Conservation (phyloP, 2,797 vertebrate genomes). For the Geotrypetes seraphini region DNA sequence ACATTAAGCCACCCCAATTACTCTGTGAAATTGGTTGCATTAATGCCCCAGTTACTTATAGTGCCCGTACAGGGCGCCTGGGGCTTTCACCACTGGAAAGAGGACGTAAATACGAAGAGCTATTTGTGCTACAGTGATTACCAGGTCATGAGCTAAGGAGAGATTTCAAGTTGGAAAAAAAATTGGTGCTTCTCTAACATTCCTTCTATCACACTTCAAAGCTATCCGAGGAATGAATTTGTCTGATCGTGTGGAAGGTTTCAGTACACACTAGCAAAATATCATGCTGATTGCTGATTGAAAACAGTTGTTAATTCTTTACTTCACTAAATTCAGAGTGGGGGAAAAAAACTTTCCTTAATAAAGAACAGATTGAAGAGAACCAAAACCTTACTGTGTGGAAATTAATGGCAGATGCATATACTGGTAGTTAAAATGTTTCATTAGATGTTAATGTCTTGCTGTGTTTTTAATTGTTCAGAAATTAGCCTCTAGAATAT, state of each 20-base stretch:
- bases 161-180: conserved; percentile 36
- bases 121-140: too few relatives aligned
- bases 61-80: too few relatives aligned
- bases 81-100: too few relatives aligned
- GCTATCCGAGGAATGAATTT: conserved; percentile 60
- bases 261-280: conserved; percentile 58
- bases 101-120: too few relatives aligned
- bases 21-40: too few relatives aligned
- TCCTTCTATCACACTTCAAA: conserved; percentile 55
- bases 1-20: too few relatives aligned
- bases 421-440: conserved; percentile 94
- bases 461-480: conserved; percentile 96
- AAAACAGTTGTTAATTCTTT: conserved; percentile 97
- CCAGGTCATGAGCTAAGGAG: conserved; percentile 17
- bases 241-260: conserved; percentile 60
- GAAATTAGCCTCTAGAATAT: conserved; percentile 96
- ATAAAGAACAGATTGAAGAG: conserved; percentile 88
- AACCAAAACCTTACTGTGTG: conserved; percentile 84
- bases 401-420: conserved; percentile 93
- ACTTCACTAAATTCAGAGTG: conserved; percentile 84
- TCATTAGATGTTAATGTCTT: conserved; percentile 95
- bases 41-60: too few relatives aligned
- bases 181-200: conserved; percentile 33
- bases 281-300: conserved; percentile 83
- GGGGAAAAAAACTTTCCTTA: conserved; percentile 71